Percentiles rank a stretch among this genome's conserved stretches.
Evolutionary conservation across 2,888 invertebrate species (phyloP).

Genomic region (Lissonota sp.): DNA sequence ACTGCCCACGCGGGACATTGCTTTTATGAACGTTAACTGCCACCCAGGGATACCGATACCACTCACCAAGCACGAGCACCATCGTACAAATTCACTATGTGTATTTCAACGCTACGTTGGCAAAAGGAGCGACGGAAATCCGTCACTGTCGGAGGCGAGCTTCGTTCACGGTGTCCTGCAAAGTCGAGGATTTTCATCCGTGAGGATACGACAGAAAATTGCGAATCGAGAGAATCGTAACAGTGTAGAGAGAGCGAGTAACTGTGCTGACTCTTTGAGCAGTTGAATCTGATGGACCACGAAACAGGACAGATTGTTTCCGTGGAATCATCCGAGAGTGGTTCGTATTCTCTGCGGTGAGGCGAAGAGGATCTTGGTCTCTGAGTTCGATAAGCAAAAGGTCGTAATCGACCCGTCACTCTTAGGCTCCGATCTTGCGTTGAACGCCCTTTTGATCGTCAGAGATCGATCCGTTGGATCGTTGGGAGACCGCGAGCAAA

Average conservation of each 20-base stretch:
- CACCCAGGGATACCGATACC: constrained; percentile 77
- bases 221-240: constrained; percentile 26
- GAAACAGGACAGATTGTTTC: too few species aligned
- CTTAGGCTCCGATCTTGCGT: too few species aligned
- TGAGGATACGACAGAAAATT: constrained; percentile 11
- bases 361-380: too few species aligned
- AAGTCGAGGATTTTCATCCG: constrained; percentile 37
- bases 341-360: too few species aligned
- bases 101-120: constrained; percentile 12
- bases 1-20: constrained; percentile 65
- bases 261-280: not conserved
- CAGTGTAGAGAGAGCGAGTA: not conserved
- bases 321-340: too few species aligned
- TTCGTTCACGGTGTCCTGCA: constrained; percentile 20
- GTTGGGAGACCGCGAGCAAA: constrained; percentile 20
- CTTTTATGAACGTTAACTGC: constrained; percentile 70
- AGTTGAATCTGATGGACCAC: too few species aligned
- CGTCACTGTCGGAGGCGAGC: constrained; percentile 46
- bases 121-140: constrained; percentile 44
- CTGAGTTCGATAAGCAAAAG: too few species aligned
- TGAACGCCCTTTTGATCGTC: too few species aligned
- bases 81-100: not conserved
- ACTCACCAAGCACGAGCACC: constrained; percentile 12
- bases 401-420: too few species aligned
- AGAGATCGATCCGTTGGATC: constrained; percentile 9